A percentile compares a stretch with the other conserved stretches of the same genome.
These are phyloP conservation scores for Chironomus tentans DNA, from an alignment of 2,888 invertebrate species.

Conservation along the genomic window DNA sequence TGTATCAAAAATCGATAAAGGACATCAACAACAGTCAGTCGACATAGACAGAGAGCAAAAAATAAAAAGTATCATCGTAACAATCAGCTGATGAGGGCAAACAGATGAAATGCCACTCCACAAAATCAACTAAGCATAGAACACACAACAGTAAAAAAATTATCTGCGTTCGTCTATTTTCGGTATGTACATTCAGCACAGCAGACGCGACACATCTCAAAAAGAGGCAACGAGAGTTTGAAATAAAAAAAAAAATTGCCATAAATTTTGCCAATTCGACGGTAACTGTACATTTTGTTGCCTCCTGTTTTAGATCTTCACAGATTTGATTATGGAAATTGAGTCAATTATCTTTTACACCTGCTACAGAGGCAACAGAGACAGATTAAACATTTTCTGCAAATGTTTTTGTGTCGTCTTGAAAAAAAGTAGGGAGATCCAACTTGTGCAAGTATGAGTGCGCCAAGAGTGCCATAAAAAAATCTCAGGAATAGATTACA, in stretches of 20 bases:
- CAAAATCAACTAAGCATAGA: not conserved
- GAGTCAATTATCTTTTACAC: conserved; percentile 27
- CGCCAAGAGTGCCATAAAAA: conserved; percentile 2
- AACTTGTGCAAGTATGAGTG: not conserved
- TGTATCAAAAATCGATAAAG: too few relatives aligned
- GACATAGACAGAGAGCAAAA: too few relatives aligned
- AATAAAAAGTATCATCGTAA: too few relatives aligned
- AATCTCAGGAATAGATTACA: conserved; percentile 21
- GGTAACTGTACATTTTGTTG: not conserved
- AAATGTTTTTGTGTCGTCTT: not conserved
- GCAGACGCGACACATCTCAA: conserved; percentile 17
- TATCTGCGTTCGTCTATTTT: not conserved
- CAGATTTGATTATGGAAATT: conserved; percentile 25
- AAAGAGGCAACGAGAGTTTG: not conserved
- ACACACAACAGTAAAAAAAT: not conserved
- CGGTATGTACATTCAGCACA: not conserved
- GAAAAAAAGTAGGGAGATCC: not conserved
- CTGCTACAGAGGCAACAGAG: conserved; percentile 8
- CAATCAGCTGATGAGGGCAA: not conserved
- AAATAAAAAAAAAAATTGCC: conserved; percentile 11
- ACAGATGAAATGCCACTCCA: not conserved
- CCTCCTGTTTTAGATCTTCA: conserved; percentile 6
- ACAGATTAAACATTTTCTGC: not conserved
- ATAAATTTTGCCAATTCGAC: conserved; percentile 18
- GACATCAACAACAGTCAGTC: too few relatives aligned